Conservation (phyloP, 2,113 vertebrate genomes). For the Hemicordylus capensis region DNA sequence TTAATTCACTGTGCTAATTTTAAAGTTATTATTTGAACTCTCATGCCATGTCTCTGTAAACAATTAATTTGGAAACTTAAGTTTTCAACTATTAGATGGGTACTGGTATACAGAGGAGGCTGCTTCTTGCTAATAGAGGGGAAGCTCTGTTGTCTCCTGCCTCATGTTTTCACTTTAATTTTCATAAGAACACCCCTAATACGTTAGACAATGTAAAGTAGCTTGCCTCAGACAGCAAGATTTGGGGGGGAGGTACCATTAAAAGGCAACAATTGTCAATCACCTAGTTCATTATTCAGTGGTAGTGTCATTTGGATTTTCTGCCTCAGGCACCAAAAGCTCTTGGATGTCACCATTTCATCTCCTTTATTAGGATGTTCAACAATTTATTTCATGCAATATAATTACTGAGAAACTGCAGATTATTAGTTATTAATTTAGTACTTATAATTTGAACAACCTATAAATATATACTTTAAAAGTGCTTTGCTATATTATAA, state of each 20-base stretch:
- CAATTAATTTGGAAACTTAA: constrained; percentile 8
- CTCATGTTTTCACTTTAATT: not conserved
- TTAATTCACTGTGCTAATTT: constrained; percentile 27
- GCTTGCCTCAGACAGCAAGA: too few species aligned
- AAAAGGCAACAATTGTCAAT: not conserved
- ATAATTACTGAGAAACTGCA: not conserved
- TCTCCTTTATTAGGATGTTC: not conserved
- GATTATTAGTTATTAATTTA: not conserved
- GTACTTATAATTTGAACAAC: not conserved
- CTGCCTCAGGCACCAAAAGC: not conserved
- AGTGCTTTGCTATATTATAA: too few species aligned
- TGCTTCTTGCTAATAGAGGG: not conserved
- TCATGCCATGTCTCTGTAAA: not conserved
- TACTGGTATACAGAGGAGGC: too few species aligned
- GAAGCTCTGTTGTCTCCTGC: not conserved
- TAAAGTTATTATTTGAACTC: constrained; percentile 30
- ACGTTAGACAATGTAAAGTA: too few species aligned
- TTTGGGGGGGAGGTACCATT: not conserved
- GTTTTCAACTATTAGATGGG: not conserved
- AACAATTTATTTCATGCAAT: not conserved
- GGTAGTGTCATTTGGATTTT: not conserved
- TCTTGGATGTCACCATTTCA: not conserved
- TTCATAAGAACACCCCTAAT: not conserved
- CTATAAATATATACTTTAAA: not conserved
- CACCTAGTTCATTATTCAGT: too few species aligned